Base-by-base conservation (phyloP, 92 coral and sea anemone species). In the Montipora capitata region DNA sequence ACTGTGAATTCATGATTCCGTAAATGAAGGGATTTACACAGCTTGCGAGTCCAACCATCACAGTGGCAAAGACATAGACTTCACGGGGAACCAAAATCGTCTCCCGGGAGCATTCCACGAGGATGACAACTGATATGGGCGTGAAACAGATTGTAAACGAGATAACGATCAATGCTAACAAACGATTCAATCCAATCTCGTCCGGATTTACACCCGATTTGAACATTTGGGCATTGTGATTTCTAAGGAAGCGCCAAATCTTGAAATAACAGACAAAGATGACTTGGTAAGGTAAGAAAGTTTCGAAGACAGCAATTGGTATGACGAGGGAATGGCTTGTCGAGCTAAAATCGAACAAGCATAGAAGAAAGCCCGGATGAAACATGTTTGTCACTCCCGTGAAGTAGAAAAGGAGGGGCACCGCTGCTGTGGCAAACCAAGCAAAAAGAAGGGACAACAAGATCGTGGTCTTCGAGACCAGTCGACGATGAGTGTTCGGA, bases 1-100 rank as follows among this genome's bases (percentile, higher is more conserved):
- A 91, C 10, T 82, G 82, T 2, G 61, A 56, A 43, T 91, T 91
- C 80, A 91, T 12, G 10, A 56, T 51, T 18, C 91, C 91, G 35
- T 91, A 91, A 71, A 91, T 80, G 9, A 91, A 44, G 1, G 94
- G 94, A 13, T 91, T 91, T 4, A 91, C 84, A 56, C 88, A 80
- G 76, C 88, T 80, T 4, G 87, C 85, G 12, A 72, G 16, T 35
- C 78, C 94, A 13, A 85, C 52, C 67, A 81, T 71, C 8, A 81
- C 59, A 12, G 68, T 73, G 0, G 87, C 70, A 72, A 77, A 61
- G 58, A 91, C 62, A 80, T 91, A 91, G 54, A 76, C 88, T 45
- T 62, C 74, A 7, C 91, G 94, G 10, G 94, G 94, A 12, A 86
- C 77, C 6, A 84, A 86, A 43, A 64, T 81, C 74, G 80, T 52